Conservation (phyloP, 2,797 vertebrate genomes). For the Alosa sapidissima region DNA sequence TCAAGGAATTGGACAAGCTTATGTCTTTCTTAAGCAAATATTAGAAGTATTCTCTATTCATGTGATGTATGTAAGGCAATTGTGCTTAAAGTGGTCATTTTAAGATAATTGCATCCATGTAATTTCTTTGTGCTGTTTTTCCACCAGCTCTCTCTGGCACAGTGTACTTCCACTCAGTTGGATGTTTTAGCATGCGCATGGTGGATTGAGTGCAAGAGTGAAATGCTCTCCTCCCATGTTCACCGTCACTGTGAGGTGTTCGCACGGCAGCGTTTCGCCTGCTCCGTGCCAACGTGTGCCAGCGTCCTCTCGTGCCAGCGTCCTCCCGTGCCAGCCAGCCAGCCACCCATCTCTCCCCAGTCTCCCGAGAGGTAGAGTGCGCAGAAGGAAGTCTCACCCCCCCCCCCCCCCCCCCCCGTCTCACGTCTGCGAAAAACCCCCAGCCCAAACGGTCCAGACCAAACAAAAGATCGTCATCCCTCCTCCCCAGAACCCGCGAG, state of each 20-base stretch:
- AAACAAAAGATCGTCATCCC: constrained; percentile 58
- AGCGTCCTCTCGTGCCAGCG: neutral
- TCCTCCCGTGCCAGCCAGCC: neutral
- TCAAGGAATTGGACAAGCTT: neutral
- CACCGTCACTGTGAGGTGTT: neutral
- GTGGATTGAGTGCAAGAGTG: neutral
- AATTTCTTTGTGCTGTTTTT: neutral
- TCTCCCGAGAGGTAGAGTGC: constrained; percentile 1
- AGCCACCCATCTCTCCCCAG: neutral
- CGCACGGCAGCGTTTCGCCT: neutral
- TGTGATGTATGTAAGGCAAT: neutral
- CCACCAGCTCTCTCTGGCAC: neutral
- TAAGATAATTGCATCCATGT: neutral
- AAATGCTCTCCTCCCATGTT: neutral
- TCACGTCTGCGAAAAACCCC: constrained; percentile 30
- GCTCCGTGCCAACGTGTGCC: neutral
- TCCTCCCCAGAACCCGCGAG: constrained; percentile 37
- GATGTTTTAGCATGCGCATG: neutral
- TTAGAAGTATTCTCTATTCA: neutral
- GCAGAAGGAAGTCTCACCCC: constrained; percentile 16
- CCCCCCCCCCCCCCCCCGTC: constrained; percentile 13
- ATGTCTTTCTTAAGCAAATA: neutral
- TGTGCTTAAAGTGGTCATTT: neutral
- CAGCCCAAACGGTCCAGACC: constrained; percentile 34
- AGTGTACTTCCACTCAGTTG: neutral